Percentiles rank a stretch among this genome's conserved stretches.
phyloP scores from a whole-genome alignment of 2,888 invertebrate genomes.

The Apamea sordens region DNA sequence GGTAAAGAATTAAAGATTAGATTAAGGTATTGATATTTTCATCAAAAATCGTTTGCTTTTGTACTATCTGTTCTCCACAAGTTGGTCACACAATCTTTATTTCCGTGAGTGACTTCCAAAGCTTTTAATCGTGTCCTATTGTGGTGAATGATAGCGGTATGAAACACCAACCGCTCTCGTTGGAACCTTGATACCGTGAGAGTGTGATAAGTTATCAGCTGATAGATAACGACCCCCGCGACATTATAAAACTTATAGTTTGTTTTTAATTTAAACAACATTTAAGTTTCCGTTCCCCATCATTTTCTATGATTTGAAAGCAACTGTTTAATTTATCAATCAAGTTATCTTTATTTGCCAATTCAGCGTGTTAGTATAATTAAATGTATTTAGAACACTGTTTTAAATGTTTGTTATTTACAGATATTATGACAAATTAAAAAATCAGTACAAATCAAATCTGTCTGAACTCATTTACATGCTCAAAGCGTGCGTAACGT shows the following conservation, averaged over 20 bases:
- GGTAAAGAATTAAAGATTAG: slow-evolving; percentile 30
- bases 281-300: slow-evolving; percentile 3
- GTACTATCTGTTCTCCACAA: slow-evolving; percentile 6
- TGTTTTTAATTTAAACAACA: slow-evolving; percentile 34
- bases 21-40: slow-evolving; percentile 14
- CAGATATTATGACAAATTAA: neutral
- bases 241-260: slow-evolving; percentile 70
- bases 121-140: slow-evolving; percentile 55
- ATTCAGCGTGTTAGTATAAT: slow-evolving; percentile 1
- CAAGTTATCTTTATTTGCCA: neutral
- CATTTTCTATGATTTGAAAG: slow-evolving; percentile 1
- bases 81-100: slow-evolving; percentile 16
- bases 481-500: slow-evolving; percentile 37
- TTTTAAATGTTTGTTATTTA: neutral
- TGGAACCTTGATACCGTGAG: slow-evolving; percentile 78
- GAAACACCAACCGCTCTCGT: slow-evolving; percentile 60
- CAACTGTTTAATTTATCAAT: neutral
- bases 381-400: neutral
- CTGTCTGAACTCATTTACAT: slow-evolving; percentile 38
- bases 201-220: slow-evolving; percentile 77
- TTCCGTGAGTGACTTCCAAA: slow-evolving; percentile 36
- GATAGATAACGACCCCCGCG: slow-evolving; percentile 75
- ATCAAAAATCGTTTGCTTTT: slow-evolving; percentile 27
- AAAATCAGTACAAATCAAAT: slow-evolving; percentile 18
- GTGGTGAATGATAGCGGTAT: slow-evolving; percentile 51